These are phyloP conservation scores for Microplitis deprimator DNA, from an alignment of 2,888 invertebrate genomes.

Conservation along the genomic window DNA sequence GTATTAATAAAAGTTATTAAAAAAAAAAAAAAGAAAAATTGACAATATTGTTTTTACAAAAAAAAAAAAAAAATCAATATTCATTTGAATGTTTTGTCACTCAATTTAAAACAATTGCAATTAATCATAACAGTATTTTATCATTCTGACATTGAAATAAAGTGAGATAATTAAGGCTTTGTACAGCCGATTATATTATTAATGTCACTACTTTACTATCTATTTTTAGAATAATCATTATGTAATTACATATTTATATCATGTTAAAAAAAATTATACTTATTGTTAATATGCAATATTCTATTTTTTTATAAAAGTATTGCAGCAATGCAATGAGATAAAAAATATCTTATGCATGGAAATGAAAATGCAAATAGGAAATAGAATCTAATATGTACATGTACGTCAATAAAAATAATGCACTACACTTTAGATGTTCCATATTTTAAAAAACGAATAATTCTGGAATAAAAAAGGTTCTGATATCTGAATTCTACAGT, in stretches of 20 bases:
- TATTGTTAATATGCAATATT: neutral
- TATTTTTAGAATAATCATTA: neutral
- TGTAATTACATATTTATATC: neutral
- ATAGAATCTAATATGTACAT: neutral
- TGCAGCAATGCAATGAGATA: neutral
- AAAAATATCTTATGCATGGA: neutral
- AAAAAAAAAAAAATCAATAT: slow-evolving; percentile 6
- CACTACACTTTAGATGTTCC: neutral
- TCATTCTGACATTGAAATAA: neutral
- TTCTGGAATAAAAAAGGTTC: neutral
- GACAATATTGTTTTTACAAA: neutral
- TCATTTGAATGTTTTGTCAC: neutral
- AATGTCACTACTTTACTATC: neutral
- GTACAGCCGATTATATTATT: neutral
- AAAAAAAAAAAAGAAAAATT: too few species aligned
- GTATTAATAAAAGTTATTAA: too few species aligned
- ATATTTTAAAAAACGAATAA: neutral
- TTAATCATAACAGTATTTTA: neutral
- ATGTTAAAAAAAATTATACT: neutral
- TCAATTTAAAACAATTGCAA: neutral
- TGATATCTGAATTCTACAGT: neutral
- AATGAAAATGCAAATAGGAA: neutral
- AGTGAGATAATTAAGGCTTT: neutral
- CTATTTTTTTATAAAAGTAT: too few species aligned
- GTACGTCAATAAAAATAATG: neutral